Evolutionary conservation across 2,113 vertebrate genomes (phyloP).

Genomic region (Bettongia penicillata): DNA sequence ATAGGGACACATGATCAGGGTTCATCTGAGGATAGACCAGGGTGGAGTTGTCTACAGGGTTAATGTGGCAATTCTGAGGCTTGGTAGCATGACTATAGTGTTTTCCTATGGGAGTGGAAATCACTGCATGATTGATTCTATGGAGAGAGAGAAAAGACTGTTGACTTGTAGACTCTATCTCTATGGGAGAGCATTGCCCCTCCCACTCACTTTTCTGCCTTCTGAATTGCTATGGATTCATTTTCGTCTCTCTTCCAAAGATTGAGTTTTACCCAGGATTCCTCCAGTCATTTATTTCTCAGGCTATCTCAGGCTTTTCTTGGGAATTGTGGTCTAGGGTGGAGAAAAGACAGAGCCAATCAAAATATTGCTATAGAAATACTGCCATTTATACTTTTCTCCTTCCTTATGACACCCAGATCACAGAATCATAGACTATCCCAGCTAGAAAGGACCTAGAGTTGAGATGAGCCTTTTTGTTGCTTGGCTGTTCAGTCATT

Average conservation of each 20-base stretch:
- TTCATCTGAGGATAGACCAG: background rate
- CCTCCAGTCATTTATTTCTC: background rate
- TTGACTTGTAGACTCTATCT: background rate
- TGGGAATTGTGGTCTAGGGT: background rate
- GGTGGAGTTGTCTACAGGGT: background rate
- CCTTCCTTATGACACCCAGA: background rate
- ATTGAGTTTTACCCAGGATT: background rate
- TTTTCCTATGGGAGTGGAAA: background rate
- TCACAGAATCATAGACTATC: background rate
- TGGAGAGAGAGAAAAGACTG: background rate
- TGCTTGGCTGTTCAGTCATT: background rate
- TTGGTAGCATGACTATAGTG: background rate
- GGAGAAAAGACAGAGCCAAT: background rate
- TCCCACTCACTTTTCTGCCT: background rate
- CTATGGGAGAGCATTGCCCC: background rate
- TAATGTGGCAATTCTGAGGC: background rate
- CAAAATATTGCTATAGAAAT: background rate
- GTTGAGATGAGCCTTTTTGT: background rate
- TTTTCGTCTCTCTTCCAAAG: background rate
- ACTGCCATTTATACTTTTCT: background rate
- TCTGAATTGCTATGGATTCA: background rate
- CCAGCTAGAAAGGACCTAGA: background rate
- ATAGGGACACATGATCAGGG: background rate
- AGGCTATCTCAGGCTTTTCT: background rate
- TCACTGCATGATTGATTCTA: background rate